Evolutionary conservation across 2,888 invertebrate species (phyloP).

Genomic region (Amphiduros pacificus): DNA sequence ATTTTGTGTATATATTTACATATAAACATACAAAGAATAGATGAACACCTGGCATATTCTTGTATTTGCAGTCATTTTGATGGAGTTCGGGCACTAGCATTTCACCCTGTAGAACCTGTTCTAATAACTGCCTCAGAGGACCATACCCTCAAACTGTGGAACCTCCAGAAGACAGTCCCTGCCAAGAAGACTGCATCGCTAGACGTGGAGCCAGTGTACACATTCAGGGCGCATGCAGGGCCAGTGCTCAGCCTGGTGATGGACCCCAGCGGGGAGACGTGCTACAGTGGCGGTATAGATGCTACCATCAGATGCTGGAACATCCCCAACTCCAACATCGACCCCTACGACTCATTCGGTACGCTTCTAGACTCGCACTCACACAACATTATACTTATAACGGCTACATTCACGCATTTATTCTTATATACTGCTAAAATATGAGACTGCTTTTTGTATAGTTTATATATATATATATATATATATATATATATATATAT

Average conservation of each 20-base stretch:
- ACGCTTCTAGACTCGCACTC: conserved; percentile 21
- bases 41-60: too few species aligned
- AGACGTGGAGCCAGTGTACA: conserved; percentile 98
- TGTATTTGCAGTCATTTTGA: conserved; percentile 60
- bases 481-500: too few species aligned
- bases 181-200: conserved; percentile 84
- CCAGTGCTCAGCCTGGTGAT: conserved; percentile 93
- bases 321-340: conserved; percentile 87
- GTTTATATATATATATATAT: too few species aligned
- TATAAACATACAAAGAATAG: too few species aligned
- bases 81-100: conserved; percentile 61
- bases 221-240: conserved; percentile 90
- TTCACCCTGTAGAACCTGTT: conserved; percentile 85
- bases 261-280: conserved; percentile 88
- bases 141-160: conserved; percentile 98
- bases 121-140: conserved; percentile 98
- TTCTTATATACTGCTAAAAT: too few species aligned
- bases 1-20: too few species aligned
- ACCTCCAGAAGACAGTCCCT: conserved; percentile 95
- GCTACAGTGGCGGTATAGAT: conserved; percentile 94
- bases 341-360: conserved; percentile 93
- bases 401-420: too few species aligned
- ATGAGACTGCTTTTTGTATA: too few species aligned
- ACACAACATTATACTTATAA: too few species aligned
- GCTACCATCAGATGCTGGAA: conserved; percentile 96